phyloP scores from a whole-genome alignment of 1,140 invertebrate genomes.

The Drosophila trapezifrons region DNA sequence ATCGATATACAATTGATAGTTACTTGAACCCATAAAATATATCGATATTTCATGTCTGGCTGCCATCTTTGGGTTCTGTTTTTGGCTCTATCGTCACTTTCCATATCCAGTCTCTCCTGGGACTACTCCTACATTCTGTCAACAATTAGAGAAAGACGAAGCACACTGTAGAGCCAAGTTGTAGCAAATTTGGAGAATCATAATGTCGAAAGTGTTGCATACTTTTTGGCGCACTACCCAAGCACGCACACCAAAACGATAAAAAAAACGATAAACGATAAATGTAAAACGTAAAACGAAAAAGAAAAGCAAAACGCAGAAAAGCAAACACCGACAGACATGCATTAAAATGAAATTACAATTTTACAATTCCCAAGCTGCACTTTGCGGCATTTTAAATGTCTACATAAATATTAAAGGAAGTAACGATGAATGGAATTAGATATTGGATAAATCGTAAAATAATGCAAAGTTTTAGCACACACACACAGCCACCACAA shows the following conservation, averaged over 20 bases:
- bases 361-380: conserved; percentile 72
- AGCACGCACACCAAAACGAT: conserved; percentile 20
- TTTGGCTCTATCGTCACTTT: background rate
- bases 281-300: background rate
- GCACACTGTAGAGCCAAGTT: conserved; percentile 49
- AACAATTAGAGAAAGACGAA: conserved; percentile 22
- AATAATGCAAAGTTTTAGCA: conserved; percentile 49
- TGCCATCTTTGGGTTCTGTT: background rate
- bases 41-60: background rate
- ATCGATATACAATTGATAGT: background rate
- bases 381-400: conserved; percentile 75
- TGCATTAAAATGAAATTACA: conserved; percentile 45
- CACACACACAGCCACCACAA: conserved; percentile 37
- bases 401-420: conserved; percentile 70
- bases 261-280: conserved; percentile 1
- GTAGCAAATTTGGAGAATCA: conserved; percentile 24
- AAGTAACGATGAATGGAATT: conserved; percentile 41
- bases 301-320: conserved; percentile 21
- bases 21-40: too few species aligned
- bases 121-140: background rate
- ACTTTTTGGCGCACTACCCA: conserved; percentile 33
- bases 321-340: conserved; percentile 18
- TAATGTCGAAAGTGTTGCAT: conserved; percentile 22
- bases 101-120: conserved; percentile 6
- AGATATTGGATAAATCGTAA: conserved; percentile 56